A percentile compares a stretch with the other conserved stretches of the same genome.
phyloP scores from a whole-genome alignment of 2,888 invertebrate genomes.

The Archips xylosteana region DNA sequence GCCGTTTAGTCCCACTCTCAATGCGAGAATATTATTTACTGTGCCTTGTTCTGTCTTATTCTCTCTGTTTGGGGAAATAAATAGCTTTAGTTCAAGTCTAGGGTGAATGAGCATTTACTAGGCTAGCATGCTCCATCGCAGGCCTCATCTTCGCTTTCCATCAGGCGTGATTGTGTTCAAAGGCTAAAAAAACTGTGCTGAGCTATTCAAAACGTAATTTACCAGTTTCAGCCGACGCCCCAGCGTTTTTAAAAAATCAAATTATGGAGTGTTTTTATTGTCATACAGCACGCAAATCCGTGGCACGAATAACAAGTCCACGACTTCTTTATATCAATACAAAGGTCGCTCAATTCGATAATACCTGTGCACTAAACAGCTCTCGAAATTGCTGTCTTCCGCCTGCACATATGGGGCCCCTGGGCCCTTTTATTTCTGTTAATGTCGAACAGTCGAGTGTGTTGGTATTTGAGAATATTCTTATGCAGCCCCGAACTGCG shows the following conservation, averaged over 20 bases:
- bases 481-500: neutral
- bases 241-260: neutral
- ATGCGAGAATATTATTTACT: neutral
- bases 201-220: neutral
- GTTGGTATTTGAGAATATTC: slow-evolving; percentile 27
- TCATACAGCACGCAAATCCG: slow-evolving; percentile 1
- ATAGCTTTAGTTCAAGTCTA: neutral
- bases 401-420: slow-evolving; percentile 55
- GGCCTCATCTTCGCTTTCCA: too few relatives aligned
- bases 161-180: too few relatives aligned
- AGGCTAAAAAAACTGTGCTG: neutral
- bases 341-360: slow-evolving; percentile 65
- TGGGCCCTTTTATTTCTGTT: slow-evolving; percentile 55
- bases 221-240: neutral
- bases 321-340: slow-evolving; percentile 45
- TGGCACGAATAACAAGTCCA: neutral
- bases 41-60: neutral
- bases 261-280: neutral
- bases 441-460: slow-evolving; percentile 40
- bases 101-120: too few relatives aligned
- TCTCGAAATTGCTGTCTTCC: slow-evolving; percentile 68
- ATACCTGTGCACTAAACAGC: slow-evolving; percentile 65
- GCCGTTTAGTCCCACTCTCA: neutral
- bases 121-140: too few relatives aligned
- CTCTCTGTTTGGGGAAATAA: neutral